Conservation (phyloP, 2,888 invertebrate species). For the Timandra comae region DNA sequence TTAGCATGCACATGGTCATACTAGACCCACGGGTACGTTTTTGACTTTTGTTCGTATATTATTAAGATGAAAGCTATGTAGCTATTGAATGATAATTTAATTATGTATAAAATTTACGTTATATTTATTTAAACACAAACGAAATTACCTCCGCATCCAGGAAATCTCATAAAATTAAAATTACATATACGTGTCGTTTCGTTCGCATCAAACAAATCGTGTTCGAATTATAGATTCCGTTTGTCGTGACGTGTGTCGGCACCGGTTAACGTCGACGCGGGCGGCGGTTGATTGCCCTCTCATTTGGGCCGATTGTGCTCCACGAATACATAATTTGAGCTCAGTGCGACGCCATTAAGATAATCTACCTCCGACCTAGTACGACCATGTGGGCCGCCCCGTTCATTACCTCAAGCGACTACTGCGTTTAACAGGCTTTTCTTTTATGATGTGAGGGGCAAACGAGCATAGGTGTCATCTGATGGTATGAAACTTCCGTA, state of each 20-base stretch:
- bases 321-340: constrained; percentile 67
- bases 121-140: too few species aligned
- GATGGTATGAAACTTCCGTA: not conserved
- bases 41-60: too few species aligned
- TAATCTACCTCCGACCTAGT: constrained; percentile 51
- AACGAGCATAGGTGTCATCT: not conserved
- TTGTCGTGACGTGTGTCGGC: constrained; percentile 52
- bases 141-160: too few species aligned
- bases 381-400: constrained; percentile 36
- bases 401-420: constrained; percentile 37
- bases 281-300: constrained; percentile 64
- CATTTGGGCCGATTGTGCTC: constrained; percentile 68
- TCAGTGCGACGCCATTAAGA: constrained; percentile 57
- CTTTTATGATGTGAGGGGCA: not conserved
- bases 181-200: not conserved
- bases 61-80: too few species aligned
- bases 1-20: too few species aligned
- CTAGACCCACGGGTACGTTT: too few species aligned
- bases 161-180: too few species aligned
- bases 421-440: not conserved
- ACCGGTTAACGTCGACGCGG: constrained; percentile 44
- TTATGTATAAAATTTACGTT: too few species aligned
- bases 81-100: too few species aligned
- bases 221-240: constrained; percentile 50
- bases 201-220: constrained; percentile 15